Base-by-base conservation (phyloP, 2,113 vertebrate genomes). In the Sturnus vulgaris region DNA sequence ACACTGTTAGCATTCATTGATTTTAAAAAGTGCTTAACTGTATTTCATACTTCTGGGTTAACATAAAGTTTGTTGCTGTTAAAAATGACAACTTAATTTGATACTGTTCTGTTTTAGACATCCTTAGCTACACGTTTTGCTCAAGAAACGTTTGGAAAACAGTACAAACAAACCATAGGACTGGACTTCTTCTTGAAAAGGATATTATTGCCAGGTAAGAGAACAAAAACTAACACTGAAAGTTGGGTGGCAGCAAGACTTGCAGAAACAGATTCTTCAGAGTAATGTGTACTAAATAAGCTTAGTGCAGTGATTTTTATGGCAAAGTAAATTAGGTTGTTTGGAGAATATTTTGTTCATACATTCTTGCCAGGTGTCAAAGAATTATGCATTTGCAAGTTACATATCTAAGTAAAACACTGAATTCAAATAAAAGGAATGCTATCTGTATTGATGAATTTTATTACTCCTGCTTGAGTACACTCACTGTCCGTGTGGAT, bases 101-200 rank as follows among this genome's bases (percentile, higher is more conserved):
- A 60, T 98, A 31, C 96, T 88, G n/a, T 92, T 98, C 96, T 96
- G 61, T 97, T 98, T 98, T 97, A 99, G 99, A 99, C 99, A 30
- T 99, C 99, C 94, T 98, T 99, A 97, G 98, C 98, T 96, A 99
- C 98, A 66, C 98, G 98, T 96, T 99, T 99, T 98, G 98, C 99
- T 94, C 99, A 99, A 98, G 99, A 99, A 98, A 98, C 99, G n/a
- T 99, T 99, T 97, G 99, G 98, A 97, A 99, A 99, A 97, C 99
- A 99, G 97, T 99, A 99, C 98, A 99, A 99, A 98, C 99, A 99
- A 98, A 99, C 99, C 92, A 98, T 99, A 94, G 99, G 99, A 96
- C 97, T 99, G 98, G 99, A 99, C 98, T 99, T 99, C 98, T 99
- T 99, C 98, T 98, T 99, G 98, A 99, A 98, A 98, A 99, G 99